Conservation (phyloP, 2,113 vertebrate species). For the Delphinus delphis region DNA sequence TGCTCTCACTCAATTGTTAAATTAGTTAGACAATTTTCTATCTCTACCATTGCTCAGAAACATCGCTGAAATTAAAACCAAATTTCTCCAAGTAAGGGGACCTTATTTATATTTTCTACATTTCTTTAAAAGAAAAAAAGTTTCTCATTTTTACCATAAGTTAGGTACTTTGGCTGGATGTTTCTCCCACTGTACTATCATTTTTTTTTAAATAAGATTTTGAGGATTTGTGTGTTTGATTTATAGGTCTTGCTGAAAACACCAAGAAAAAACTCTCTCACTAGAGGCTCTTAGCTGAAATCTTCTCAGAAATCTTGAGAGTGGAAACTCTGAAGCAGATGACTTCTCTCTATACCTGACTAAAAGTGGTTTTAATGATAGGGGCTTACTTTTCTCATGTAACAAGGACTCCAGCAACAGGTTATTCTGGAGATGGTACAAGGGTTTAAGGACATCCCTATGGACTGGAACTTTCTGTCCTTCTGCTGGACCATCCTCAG, state of each 20-base stretch:
- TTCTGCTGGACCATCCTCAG: not conserved
- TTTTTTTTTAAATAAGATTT: not conserved
- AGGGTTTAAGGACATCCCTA: not conserved
- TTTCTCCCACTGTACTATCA: not conserved
- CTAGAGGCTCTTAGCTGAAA: not conserved
- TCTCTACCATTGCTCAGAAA: not conserved
- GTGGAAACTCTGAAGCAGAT: not conserved
- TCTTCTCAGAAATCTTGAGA: not conserved
- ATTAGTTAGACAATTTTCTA: constrained; percentile 10
- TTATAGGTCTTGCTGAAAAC: not conserved
- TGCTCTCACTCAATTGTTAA: not conserved
- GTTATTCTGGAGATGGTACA: not conserved
- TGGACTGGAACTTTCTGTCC: not conserved
- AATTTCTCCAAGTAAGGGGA: not conserved
- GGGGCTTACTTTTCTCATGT: not conserved
- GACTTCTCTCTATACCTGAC: not conserved
- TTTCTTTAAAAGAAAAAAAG: not conserved
- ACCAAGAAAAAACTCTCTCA: not conserved
- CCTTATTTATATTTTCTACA: not conserved
- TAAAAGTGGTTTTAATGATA: not conserved
- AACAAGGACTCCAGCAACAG: not conserved
- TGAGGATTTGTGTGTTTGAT: not conserved
- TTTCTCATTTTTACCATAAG: not conserved
- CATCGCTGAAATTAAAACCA: constrained; percentile 4
- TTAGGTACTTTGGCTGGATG: not conserved